Conservation (phyloP, 2,888 invertebrate genomes). For the Cryptus viduatorius region DNA sequence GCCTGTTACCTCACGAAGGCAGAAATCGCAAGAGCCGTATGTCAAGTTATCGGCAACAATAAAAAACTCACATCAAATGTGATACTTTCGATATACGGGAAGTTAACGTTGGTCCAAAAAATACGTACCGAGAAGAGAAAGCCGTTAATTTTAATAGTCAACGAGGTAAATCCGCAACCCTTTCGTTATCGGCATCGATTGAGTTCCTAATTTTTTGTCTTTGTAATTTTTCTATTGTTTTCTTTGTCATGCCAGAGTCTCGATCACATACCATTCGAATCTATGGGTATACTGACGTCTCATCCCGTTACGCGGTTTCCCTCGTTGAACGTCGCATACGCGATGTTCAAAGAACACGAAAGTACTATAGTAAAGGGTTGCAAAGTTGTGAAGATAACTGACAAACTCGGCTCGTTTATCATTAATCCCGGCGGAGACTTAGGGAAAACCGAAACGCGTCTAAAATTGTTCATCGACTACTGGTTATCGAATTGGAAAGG, state of each 20-base stretch:
- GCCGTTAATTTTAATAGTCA: conserved; percentile 89
- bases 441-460: conserved; percentile 88
- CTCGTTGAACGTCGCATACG: conserved; percentile 89
- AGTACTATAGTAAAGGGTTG: conserved; percentile 87
- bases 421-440: conserved; percentile 89
- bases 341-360: conserved; percentile 88
- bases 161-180: conserved; percentile 86
- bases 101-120: conserved; percentile 67
- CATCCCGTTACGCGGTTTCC: conserved; percentile 91
- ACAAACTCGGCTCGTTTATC: conserved; percentile 86
- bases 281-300: conserved; percentile 88
- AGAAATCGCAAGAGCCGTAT: conserved; percentile 84
- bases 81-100: conserved; percentile 79
- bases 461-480: conserved; percentile 87
- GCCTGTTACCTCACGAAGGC: conserved; percentile 80
- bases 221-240: conserved; percentile 34
- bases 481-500: conserved; percentile 88
- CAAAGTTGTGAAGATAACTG: conserved; percentile 85
- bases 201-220: conserved; percentile 9
- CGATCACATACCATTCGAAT: conserved; percentile 93
- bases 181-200: not conserved
- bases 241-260: conserved; percentile 86
- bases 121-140: conserved; percentile 86
- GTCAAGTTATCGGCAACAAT: conserved; percentile 81
- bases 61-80: conserved; percentile 79